Evolutionary conservation across 1,140 invertebrate genomes (phyloP), one percentile per base, ranked within the genome.

Genomic region (Magallana ariakensis): DNA sequence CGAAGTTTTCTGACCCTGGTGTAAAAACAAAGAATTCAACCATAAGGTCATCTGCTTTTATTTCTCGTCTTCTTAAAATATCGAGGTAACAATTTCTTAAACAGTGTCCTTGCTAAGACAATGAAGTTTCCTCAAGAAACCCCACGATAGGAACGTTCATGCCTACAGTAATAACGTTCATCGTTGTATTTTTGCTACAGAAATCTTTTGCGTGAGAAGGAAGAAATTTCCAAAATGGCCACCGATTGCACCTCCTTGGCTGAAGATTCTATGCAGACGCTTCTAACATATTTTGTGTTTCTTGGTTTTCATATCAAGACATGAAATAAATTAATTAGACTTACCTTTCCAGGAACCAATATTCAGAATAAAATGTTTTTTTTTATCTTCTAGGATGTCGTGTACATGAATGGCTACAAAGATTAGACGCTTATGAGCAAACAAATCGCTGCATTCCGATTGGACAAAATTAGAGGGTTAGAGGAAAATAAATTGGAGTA

Each of bases 211-310:
- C 13, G 66, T 26, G 66, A 26, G 66, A 70, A 70, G 66, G 66
- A 70, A 70, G 66, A 70, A 70, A 70, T 70, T 70, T 26, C 66
- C 66, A 70, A 70, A 70, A 70, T 70, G 66, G 66, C 66, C 66
- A 70, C 66, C 66, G 66, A 70, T 70, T 70, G 66, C 66, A 70
- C 66, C 66, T 70, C 66, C 66, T 70, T 70, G 66, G 22, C 66
- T 26, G 66, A 70, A 70, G 66, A 70, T 70, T 70, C 66, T 26
- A 70, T 70, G 66, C 66, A 70, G 66, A 70, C 66, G 66, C 19
- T 70, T 70, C 22, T 70, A 22, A 26, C 19, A 15, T 16, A 16
- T 9, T 70, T 19, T 70, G 66, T 33, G 33, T 26, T 33, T 70
- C 33, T 26, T 26, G 9, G 4, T 13, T 70, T 1, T 26, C 22